Percentiles rank a stretch among this genome's conserved stretches.
phyloP scores from a whole-genome alignment of 2,797 vertebrate species.

The Falco peregrinus region DNA sequence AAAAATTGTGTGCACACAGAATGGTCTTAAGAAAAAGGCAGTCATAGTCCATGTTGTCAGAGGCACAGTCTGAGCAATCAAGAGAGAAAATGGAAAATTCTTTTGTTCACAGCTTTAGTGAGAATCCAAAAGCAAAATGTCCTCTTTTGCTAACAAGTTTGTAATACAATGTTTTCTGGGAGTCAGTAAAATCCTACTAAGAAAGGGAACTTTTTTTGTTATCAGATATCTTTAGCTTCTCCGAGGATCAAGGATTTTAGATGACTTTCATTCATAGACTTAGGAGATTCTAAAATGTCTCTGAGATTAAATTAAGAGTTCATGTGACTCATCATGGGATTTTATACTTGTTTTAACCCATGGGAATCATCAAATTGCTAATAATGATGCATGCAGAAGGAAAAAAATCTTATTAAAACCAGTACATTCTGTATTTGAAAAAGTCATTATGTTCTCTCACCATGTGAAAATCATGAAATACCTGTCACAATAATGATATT shows the following conservation, averaged over 20 bases:
- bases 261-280: background rate
- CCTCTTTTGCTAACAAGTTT: background rate
- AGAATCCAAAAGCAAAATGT: background rate
- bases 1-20: background rate
- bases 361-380: background rate
- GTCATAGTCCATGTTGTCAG: background rate
- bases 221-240: background rate
- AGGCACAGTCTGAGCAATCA: background rate
- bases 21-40: background rate
- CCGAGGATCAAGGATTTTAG: background rate
- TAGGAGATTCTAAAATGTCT: background rate
- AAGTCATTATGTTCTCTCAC: background rate
- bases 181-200: background rate
- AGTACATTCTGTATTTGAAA: background rate
- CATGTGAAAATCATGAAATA: background rate
- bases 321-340: background rate
- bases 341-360: background rate
- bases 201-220: background rate
- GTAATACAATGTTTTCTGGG: background rate
- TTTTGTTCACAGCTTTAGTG: background rate
- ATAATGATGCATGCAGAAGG: background rate
- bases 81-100: background rate
- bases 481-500: background rate
- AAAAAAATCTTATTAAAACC: background rate
- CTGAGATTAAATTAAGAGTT: background rate